Evolutionary conservation across 2,113 vertebrate species (phyloP), one percentile per base, ranked within the genome.

Genomic region (Piprites chloris): DNA sequence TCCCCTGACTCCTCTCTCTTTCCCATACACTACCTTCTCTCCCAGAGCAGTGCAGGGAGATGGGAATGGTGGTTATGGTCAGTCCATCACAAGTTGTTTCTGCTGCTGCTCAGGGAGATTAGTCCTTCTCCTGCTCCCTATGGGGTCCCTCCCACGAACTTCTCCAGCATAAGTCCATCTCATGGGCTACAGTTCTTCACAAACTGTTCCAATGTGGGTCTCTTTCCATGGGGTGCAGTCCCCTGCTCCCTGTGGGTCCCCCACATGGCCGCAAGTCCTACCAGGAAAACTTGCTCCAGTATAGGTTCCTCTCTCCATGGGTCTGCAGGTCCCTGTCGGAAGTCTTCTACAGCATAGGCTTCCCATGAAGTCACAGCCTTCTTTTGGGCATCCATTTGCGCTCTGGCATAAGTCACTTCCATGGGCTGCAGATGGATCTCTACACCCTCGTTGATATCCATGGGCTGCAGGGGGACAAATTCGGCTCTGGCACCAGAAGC

Each of bases 251-350:
- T 2, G 2, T 3, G 17, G 39, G 20, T 21, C 5, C 5, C 13
- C 16, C 0, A 0, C 4, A 26, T 26, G 13, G 4, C 26, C 14
- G 22, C 9, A 62, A 35, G 5, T 35, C 41, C 53, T 68, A 6
- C 46, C 15, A 46, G 53, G 33, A 89, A 68, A 68, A 61, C 11
- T 28, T 30, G 6, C 20, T 53, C 27, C 28, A n/a, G 12, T 2
- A 4, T 30, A 5, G 9, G 5, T 11, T 53, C 12, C 22, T 59
- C 21, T 23, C 73, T 50, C 61, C 20, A 14, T 3, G 1, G 7
- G 2, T 41, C 53, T 61, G 9, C 20, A 75, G 28, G 33, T 30
- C 12, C 19, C 52, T 30, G 16, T 9, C 28, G 67, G 21, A 4
- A 62, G 6, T 17, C 17, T 27, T 14, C 11, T 26, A 30, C 41